phyloP scores from a whole-genome alignment of 2,797 vertebrate species.

The Artibeus lituratus region DNA sequence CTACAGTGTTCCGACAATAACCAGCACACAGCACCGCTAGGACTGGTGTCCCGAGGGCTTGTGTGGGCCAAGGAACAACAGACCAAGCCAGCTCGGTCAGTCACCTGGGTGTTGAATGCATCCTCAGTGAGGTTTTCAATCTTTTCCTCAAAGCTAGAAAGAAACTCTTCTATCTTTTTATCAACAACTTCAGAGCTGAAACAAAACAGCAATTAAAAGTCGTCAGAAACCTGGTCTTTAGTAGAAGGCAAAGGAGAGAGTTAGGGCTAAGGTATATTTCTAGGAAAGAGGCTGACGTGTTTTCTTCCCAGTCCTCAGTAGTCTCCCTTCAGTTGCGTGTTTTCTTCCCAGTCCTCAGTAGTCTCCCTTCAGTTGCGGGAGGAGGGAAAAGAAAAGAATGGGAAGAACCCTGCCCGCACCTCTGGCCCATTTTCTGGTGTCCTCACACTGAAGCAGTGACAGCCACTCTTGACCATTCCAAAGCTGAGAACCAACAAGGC shows the following conservation, averaged over 20 bases:
- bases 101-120: conserved; percentile 90
- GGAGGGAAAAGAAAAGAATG: background rate
- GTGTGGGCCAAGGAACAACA: background rate
- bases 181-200: conserved; percentile 93
- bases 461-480: background rate
- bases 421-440: background rate
- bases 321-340: background rate
- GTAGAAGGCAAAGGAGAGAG: background rate
- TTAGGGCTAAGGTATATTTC: background rate
- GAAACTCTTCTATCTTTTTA: conserved; percentile 94
- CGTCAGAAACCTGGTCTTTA: background rate
- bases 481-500: background rate
- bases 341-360: background rate
- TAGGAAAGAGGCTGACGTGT: background rate
- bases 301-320: background rate
- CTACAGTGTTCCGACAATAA: background rate
- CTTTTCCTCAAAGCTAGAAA: conserved; percentile 89
- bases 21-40: background rate
- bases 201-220: conserved; percentile 58
- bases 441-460: background rate
- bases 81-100: conserved; percentile 38
- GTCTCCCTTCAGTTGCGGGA: background rate
- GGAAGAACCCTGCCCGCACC: background rate
- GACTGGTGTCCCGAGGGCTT: background rate
- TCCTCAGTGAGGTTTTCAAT: conserved; percentile 89